Evolutionary conservation across 2,113 vertebrate genomes (phyloP), one percentile per base, ranked within the genome.

Genomic region (Austrofundulus limnaeus): DNA sequence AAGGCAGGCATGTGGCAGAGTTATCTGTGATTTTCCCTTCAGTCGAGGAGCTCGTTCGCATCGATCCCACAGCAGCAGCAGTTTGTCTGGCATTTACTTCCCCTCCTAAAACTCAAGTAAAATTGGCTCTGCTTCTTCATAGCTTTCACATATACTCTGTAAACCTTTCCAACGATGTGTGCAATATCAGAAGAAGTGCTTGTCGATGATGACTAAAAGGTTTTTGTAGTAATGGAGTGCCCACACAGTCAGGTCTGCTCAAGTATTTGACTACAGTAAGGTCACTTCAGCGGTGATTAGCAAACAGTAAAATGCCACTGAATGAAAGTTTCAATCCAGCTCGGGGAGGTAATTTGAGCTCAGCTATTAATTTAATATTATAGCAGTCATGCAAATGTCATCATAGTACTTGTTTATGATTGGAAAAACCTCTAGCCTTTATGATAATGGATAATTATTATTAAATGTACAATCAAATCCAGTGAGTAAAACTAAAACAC

Each of bases 211-310:
- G 67, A 72, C 61, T 65, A 39, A 62, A 59, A 60, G 52, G 13
- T 59, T 59, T 60, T 71, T 61, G 43, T 42, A 42, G 65, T 59
- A 72, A 70, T 46, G 24, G 48, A 62, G 49, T 12, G 24, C 56
- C 54, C 56, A 43, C 24, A 28, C 45, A 43, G 20, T 46, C 45
- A n/a, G 25, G 38, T 34, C 17, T 11, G 14, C 42, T 66, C 31
- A 51, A 11, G 60, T 60, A 60, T 54, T 71, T 53, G 59, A 23
- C 43, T 31, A 61, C 52, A 57, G 37, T 46, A 38, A 38, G 58
- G 24, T 48, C 62, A 16, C 39, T 56, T 24, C 14, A 41, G 37
- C 52, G 34, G 46, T 39, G 28, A 62, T 23, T n/a, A 23, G 16
- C 19, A 31, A 42, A 50, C 25, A 57, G 11, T 2, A 34, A n/a